Evolutionary conservation across 2,113 vertebrate species (phyloP).

Genomic region (Cnemophilus loriae): DNA sequence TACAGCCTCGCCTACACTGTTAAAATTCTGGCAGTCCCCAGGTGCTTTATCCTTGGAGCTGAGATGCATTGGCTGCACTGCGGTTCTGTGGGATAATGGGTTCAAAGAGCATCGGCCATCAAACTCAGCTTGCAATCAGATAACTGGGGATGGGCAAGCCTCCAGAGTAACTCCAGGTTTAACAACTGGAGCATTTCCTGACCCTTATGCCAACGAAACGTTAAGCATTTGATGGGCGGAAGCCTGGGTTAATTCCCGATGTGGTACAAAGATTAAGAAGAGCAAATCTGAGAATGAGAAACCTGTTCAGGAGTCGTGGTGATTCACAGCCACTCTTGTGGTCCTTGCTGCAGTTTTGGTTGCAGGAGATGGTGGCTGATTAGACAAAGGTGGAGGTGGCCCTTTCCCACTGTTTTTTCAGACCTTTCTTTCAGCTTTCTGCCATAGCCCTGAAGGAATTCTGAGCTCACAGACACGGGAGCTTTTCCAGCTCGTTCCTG

Average conservation of each 20-base stretch:
- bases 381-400: not conserved
- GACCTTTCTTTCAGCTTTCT: not conserved
- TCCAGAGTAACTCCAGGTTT: not conserved
- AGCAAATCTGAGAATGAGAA: not conserved
- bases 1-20: not conserved
- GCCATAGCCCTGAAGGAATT: not conserved
- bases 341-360: not conserved
- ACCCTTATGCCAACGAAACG: fast-evolving
- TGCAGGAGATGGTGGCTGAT: not conserved
- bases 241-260: not conserved
- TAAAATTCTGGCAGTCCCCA: not conserved
- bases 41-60: not conserved
- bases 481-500: not conserved
- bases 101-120: not conserved
- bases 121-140: not conserved
- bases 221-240: not conserved
- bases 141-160: not conserved
- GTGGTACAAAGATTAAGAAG: not conserved
- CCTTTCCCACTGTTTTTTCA: not conserved
- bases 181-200: not conserved
- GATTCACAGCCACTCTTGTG: not conserved
- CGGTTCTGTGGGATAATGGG: fast-evolving
- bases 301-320: not conserved
- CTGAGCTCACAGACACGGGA: not conserved
- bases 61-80: not conserved